Conservation (phyloP, 2,113 vertebrate species). For the Jacana jacana region DNA sequence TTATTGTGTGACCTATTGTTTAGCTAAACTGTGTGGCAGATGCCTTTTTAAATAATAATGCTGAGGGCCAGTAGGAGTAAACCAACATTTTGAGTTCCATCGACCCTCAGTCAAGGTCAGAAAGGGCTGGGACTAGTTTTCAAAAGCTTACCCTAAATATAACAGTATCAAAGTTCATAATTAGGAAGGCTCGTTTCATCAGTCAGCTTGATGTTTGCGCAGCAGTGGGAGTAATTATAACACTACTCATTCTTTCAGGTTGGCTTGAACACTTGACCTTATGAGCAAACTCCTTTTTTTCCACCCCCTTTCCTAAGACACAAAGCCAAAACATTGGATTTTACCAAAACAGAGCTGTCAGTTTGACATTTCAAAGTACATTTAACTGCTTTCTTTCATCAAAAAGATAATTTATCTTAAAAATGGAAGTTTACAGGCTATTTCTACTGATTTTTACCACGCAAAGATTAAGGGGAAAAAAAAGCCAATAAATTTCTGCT, state of each 20-base stretch:
- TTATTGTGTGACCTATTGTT: neutral
- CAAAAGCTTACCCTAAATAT: neutral
- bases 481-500: neutral
- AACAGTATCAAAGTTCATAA: neutral
- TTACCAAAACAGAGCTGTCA: conserved; percentile 36
- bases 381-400: conserved; percentile 3
- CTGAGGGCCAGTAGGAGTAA: neutral
- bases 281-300: neutral
- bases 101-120: conserved; percentile 12
- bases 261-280: conserved; percentile 52
- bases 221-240: conserved; percentile 39
- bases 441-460: neutral
- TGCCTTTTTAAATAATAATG: neutral
- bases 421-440: neutral
- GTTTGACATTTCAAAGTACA: conserved; percentile 3
- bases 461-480: neutral
- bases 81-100: neutral
- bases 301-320: neutral
- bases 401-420: neutral
- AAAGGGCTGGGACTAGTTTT: neutral
- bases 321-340: conserved; percentile 23
- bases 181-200: conserved; percentile 14
- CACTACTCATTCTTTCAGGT: conserved; percentile 48
- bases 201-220: conserved; percentile 19
- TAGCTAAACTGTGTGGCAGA: neutral